Conservation (phyloP, 2,888 invertebrate genomes). For the Rhaphigaster nebulosa region DNA sequence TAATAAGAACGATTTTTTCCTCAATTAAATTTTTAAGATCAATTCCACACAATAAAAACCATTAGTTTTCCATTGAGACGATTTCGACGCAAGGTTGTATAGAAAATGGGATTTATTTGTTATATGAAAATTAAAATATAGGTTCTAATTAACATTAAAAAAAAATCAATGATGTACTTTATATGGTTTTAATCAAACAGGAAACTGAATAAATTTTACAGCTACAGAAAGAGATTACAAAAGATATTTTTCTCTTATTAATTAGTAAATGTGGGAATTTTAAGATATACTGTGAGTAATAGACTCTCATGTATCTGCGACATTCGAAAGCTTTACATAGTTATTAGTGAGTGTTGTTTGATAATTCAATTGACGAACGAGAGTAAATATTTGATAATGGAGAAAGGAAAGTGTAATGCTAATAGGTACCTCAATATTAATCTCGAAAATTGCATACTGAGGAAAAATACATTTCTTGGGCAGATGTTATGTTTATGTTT, state of each 20-base stretch:
- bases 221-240: background rate
- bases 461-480: background rate
- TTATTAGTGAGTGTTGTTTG: background rate
- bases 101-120: too few relatives aligned
- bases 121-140: too few relatives aligned
- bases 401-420: background rate
- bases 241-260: too few relatives aligned
- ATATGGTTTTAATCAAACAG: too few relatives aligned
- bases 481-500: background rate
- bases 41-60: too few relatives aligned
- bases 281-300: background rate
- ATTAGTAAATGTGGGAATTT: background rate
- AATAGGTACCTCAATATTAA: background rate
- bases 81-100: too few relatives aligned
- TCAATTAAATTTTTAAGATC: too few relatives aligned
- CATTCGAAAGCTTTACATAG: background rate
- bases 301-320: background rate
- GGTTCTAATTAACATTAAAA: too few relatives aligned
- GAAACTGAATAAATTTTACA: background rate
- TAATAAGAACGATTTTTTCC: too few relatives aligned
- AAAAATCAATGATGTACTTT: too few relatives aligned
- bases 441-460: background rate
- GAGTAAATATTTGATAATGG: background rate
- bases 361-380: background rate
- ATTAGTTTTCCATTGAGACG: too few relatives aligned